Base-by-base conservation (phyloP, 2,888 invertebrate species). In the Eupithecia centaureata region DNA sequence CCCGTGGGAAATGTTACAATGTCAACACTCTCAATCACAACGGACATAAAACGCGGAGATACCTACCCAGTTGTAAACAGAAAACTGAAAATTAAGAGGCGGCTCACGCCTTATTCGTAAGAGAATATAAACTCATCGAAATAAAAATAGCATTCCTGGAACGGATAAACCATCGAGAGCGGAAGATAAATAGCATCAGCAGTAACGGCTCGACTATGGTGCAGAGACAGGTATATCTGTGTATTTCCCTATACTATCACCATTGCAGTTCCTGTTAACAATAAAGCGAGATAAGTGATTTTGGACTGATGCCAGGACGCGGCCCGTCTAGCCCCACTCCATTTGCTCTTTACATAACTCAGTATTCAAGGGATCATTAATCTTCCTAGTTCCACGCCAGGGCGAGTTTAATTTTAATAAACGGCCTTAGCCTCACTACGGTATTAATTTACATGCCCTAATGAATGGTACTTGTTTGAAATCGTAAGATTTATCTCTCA, bases 341-440 rank as follows among this genome's bases (percentile, higher is more conserved):
- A 88, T 89, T 90, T 89, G 88, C 88, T 90, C 91, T 91, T 91
- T 91, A 91, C 92, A 91, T 92, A 92, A 91, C 91, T 92, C 86
- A 86, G 91, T 89, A 88, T 92, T 90, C 91, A 89, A 88, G 88
- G 87, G 89, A 90, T 90, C 91, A 90, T 93, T 92, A 92, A 92
- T 93, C 92, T 93, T 90, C 88, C 89, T 91, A 91, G 91, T 90
- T 89, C 88, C 87, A 89, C 86, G 90, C 90, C 89, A 91, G 86
- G 84, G 86, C 85, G 87, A 89, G 86, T 91, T 92, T 90, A 90
- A 92, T 92, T 91, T 92, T 91, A 92, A 92, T 92, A 91, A 92
- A 92, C 91, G 90, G 87, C 86, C 88, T 86, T 83, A 85, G 81
- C 86, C 84, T 85, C 86, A 86, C 85, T 82, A 83, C 78, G 80